Conservation (phyloP, 2,888 invertebrate genomes). For the Tetranychus truncatus region DNA sequence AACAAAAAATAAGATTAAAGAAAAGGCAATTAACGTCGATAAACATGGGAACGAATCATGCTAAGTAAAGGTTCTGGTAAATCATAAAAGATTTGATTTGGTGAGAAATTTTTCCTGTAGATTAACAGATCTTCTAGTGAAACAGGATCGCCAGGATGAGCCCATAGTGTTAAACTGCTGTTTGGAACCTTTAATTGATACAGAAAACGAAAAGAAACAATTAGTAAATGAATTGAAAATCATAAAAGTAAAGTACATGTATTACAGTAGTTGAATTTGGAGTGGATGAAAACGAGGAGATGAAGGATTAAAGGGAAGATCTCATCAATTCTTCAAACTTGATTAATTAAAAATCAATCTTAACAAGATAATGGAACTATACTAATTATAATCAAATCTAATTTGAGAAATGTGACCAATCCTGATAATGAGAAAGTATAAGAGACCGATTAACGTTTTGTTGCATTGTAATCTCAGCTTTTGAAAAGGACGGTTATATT, state of each 20-base stretch:
- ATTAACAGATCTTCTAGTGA: conserved; percentile 26
- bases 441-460: too few species aligned
- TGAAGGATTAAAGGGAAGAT: too few species aligned
- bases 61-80: conserved; percentile 25
- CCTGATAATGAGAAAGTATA: too few species aligned
- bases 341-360: too few species aligned
- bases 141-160: conserved; percentile 26
- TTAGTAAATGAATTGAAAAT: background rate
- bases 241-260: too few species aligned
- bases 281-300: too few species aligned
- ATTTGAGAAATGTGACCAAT: background rate
- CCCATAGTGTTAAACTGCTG: conserved; percentile 26
- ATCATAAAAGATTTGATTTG: conserved; percentile 27
- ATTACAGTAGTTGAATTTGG: too few species aligned
- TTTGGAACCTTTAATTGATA: conserved; percentile 25
- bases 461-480: too few species aligned
- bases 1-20: background rate
- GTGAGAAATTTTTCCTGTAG: conserved; percentile 26
- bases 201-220: background rate
- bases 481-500: too few species aligned
- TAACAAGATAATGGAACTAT: background rate
- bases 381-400: conserved; percentile 3
- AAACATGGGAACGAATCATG: conserved; percentile 10
- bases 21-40: background rate
- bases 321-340: too few species aligned